Evolutionary conservation across 2,888 invertebrate species (phyloP).

Genomic region (Tetranychus piercei): DNA sequence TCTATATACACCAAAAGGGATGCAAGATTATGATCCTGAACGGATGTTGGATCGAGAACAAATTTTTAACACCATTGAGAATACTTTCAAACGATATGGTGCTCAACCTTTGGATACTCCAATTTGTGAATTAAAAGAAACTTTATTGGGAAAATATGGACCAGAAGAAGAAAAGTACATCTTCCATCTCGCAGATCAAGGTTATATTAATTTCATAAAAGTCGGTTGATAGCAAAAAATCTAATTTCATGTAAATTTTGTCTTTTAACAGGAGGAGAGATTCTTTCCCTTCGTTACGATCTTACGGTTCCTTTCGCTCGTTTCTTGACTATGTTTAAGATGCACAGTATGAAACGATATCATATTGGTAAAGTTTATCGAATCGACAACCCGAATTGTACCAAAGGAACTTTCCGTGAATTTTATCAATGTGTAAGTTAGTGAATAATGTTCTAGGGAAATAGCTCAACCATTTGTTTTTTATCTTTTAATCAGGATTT

Average conservation of each 20-base stretch:
- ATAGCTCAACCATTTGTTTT: background rate
- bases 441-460: conserved; percentile 33
- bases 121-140: conserved; percentile 92
- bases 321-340: conserved; percentile 93
- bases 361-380: conserved; percentile 98
- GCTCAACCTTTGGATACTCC: conserved; percentile 97
- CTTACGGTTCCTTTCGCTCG: conserved; percentile 93
- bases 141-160: conserved; percentile 94
- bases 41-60: conserved; percentile 76
- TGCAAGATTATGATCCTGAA: conserved; percentile 77
- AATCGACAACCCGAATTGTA: conserved; percentile 91
- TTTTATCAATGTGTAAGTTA: conserved; percentile 94
- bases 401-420: conserved; percentile 82
- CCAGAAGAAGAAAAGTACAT: conserved; percentile 90
- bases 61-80: background rate
- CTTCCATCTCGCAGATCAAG: conserved; percentile 94
- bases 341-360: conserved; percentile 78
- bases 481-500: conserved; percentile 56
- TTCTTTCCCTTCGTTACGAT: conserved; percentile 85
- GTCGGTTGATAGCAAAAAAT: conserved; percentile 93
- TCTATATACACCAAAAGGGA: conserved; percentile 40
- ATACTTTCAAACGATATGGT: conserved; percentile 85
- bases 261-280: conserved; percentile 69
- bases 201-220: conserved; percentile 39
- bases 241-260: conserved; percentile 68